These are phyloP conservation scores for Caenorhabditis inopinata DNA, from an alignment of 1,140 invertebrate genomes.

Conservation along the genomic window DNA sequence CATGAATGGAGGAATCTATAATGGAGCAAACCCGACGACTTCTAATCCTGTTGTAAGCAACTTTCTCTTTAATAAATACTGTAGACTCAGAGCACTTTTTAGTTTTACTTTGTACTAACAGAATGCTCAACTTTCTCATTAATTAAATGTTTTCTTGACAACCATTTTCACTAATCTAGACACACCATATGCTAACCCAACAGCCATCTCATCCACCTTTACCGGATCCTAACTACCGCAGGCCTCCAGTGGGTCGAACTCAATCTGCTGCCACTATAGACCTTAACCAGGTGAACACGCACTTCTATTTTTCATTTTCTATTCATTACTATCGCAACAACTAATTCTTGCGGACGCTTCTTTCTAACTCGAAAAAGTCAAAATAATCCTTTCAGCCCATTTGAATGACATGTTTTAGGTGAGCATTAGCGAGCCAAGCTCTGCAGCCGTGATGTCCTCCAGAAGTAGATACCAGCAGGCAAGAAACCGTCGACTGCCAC, in stretches of 20 bases:
- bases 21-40: background rate
- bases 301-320: background rate
- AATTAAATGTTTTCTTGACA: too few species aligned
- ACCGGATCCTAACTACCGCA: background rate
- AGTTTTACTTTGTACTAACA: too few species aligned
- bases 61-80: too few species aligned
- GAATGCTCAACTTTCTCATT: too few species aligned
- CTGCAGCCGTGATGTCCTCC: background rate
- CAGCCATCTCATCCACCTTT: constrained; percentile 24
- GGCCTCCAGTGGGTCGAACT: constrained; percentile 26
- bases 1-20: constrained; percentile 26
- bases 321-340: too few species aligned
- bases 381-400: background rate
- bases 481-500: constrained; percentile 38
- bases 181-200: background rate
- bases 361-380: too few species aligned
- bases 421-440: constrained; percentile 24
- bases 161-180: constrained; percentile 12
- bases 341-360: too few species aligned
- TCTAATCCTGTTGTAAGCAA: background rate
- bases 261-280: constrained; percentile 27
- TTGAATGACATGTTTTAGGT: background rate
- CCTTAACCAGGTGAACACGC: background rate
- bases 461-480: constrained; percentile 41
- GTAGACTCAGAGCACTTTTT: too few species aligned